Evolutionary conservation across 2,797 vertebrate genomes (phyloP).

Genomic region (Lindbergichthys nudifrons): DNA sequence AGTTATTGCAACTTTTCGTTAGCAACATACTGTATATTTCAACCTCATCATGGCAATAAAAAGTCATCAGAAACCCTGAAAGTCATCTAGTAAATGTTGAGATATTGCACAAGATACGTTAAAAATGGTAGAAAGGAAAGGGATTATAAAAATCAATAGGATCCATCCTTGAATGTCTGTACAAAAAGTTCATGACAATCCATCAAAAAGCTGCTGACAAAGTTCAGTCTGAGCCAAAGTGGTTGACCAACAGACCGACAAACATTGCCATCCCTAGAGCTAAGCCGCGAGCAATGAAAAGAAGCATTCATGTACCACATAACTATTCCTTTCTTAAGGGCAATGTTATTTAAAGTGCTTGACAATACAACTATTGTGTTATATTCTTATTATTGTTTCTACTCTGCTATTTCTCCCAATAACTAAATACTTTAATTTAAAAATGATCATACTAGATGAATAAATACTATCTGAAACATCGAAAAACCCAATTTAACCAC

Average conservation of each 20-base stretch:
- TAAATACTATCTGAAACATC: constrained; percentile 13
- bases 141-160: not conserved
- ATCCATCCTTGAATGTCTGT: not conserved
- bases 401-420: constrained; percentile 2
- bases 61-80: constrained; percentile 1
- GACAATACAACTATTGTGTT: not conserved
- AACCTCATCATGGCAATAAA: not conserved
- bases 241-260: not conserved
- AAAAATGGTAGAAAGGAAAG: not conserved
- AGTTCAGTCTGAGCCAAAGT: not conserved
- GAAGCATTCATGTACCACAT: not conserved
- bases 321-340: not conserved
- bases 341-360: not conserved
- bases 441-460: not conserved
- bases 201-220: not conserved
- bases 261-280: not conserved
- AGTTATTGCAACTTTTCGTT: not conserved
- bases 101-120: not conserved
- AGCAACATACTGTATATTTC: not conserved
- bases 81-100: not conserved
- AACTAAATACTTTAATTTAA: not conserved
- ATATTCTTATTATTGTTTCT: not conserved
- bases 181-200: not conserved
- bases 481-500: not conserved
- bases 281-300: not conserved